phyloP scores from a whole-genome alignment of 1,140 invertebrate species.

The Bombus huntii region DNA sequence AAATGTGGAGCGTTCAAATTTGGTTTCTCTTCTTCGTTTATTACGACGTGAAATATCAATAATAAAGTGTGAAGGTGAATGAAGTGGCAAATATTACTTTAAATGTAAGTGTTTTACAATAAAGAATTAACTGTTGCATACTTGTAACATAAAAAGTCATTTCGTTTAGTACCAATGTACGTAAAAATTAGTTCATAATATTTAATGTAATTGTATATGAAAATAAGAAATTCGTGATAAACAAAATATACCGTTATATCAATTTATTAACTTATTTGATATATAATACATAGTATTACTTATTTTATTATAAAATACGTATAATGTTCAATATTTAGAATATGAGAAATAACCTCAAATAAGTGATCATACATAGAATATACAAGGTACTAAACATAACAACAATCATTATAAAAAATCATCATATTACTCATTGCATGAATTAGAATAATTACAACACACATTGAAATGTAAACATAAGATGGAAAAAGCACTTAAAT shows the following conservation, averaged over 20 bases:
- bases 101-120: conserved; percentile 24
- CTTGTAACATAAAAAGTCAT: neutral
- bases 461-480: neutral
- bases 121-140: neutral
- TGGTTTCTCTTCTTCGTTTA: neutral
- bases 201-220: neutral
- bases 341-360: conserved; percentile 33
- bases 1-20: neutral
- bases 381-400: neutral
- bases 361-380: neutral
- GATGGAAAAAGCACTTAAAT: neutral
- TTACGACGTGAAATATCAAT: neutral
- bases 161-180: neutral
- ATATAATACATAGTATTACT: neutral
- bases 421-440: neutral
- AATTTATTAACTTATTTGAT: neutral
- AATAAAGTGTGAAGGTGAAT: conserved; percentile 5
- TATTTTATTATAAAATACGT: neutral
- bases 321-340: neutral
- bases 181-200: neutral
- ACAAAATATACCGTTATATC: neutral
- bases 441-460: neutral
- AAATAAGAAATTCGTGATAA: neutral
- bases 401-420: neutral
- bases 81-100: neutral